Conservation (phyloP, 2,113 vertebrate species). For the Callipepla squamata region DNA sequence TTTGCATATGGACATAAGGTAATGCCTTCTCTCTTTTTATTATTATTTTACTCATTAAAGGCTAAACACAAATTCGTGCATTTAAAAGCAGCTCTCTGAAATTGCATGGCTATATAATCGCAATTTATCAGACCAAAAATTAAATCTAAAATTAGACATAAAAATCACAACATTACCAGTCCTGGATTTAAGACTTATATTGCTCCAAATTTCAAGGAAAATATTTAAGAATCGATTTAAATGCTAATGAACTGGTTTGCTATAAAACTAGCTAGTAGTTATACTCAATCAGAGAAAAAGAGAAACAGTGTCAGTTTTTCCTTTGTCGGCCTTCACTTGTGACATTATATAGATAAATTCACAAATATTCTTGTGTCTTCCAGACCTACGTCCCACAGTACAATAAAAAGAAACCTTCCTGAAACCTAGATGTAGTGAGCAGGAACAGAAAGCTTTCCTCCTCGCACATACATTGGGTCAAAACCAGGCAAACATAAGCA, state of each 20-base stretch:
- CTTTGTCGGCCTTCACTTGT: background rate
- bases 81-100: constrained; percentile 33
- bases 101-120: background rate
- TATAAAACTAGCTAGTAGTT: background rate
- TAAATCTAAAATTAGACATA: constrained; percentile 50
- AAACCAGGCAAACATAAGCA: background rate
- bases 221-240: constrained; percentile 68
- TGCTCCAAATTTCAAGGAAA: constrained; percentile 38
- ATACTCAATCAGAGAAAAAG: background rate
- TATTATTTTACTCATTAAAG: constrained; percentile 2
- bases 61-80: constrained; percentile 18
- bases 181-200: constrained; percentile 31
- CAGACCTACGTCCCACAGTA: background rate
- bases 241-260: constrained; percentile 60
- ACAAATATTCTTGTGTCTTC: background rate
- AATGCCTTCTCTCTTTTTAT: background rate
- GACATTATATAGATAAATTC: background rate
- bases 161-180: constrained; percentile 28
- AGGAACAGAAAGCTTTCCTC: background rate
- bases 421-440: background rate
- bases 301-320: background rate
- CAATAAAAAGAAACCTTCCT: background rate
- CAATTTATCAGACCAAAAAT: background rate
- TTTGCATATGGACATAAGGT: background rate
- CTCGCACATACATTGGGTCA: background rate